Conservation (phyloP, 2,797 vertebrate genomes). For the Schizopygopsis pylzovi region DNA sequence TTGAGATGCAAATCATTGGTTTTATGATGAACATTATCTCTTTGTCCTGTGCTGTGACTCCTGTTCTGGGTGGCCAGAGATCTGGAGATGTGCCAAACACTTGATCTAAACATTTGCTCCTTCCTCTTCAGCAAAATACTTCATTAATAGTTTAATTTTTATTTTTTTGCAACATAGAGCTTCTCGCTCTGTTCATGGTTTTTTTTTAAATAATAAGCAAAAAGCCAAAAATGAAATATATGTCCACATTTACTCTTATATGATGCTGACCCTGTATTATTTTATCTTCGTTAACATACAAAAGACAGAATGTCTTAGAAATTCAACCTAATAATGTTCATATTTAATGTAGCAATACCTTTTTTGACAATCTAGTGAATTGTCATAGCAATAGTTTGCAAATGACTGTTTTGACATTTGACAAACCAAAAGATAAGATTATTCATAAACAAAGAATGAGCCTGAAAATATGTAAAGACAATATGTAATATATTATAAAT, state of each 20-base stretch:
- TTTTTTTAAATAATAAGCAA: neutral
- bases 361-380: neutral
- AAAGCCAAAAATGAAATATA: neutral
- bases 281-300: neutral
- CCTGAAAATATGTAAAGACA: neutral
- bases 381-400: neutral
- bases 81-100: neutral
- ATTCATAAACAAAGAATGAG: neutral
- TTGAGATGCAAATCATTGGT: conserved; percentile 22
- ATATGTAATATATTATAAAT: neutral
- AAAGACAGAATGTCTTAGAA: neutral
- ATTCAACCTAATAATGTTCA: neutral
- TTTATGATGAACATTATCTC: conserved; percentile 6
- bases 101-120: conserved; percentile 4
- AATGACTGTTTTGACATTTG: neutral
- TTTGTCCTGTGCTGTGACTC: neutral
- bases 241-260: neutral
- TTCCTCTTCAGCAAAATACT: neutral
- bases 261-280: neutral
- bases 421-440: neutral
- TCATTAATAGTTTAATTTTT: neutral
- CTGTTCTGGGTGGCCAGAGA: neutral
- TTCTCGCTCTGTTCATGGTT: neutral
- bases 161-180: neutral
- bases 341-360: neutral